Evolutionary conservation across 92 coral and sea anemone species (phyloP), one percentile per base, ranked within the genome.

Genomic region (Paramuricea clavata): DNA sequence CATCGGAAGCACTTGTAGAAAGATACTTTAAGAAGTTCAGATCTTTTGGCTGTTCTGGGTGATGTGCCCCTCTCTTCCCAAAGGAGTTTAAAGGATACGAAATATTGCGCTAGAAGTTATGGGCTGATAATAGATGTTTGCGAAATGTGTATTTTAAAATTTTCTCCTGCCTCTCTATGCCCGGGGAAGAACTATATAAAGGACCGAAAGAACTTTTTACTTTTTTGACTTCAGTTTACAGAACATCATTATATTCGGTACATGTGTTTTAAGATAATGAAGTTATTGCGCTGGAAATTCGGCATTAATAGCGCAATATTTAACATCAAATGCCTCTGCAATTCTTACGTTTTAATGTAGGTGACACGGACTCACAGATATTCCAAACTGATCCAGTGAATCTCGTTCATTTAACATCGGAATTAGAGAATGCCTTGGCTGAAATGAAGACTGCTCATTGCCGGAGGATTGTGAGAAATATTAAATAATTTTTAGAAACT

Each of bases 371-470:
- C 41, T 79, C 94, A 10, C 86, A 97, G 9, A 87, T 93, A 35
- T 78, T 97, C 25, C 99, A 97, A 81, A 93, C 98, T 30, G 99
- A 97, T 82, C 99, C 99, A 3, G 97, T 91, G 39, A 97, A 97
- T 59, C 83, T 97, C 39, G 81, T 97, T 79, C 99, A 97, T 70
- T 89, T 97, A 44, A 97, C 99, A 2, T 23, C 97, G 1, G 90
- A 82, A 78, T 67, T 97, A 72, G 99, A 97, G 81, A 93, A 83
- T 77, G 99, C 99, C 0, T 86, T 97, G 92, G 97, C 93, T 15
- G 99, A 97, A 70, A 97, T 97, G 99, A 97, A 97, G 87, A 92
- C 92, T 49, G 97, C 97, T 17, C 98, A 97, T 49, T 97, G 99
- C 78, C 92, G 99, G 28, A 89, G 99, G 70, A 97, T 97, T 56